These are phyloP conservation scores for Alcedo quadribrachys DNA, from an alignment of 2,797 vertebrate genomes.

Conservation along the genomic window DNA sequence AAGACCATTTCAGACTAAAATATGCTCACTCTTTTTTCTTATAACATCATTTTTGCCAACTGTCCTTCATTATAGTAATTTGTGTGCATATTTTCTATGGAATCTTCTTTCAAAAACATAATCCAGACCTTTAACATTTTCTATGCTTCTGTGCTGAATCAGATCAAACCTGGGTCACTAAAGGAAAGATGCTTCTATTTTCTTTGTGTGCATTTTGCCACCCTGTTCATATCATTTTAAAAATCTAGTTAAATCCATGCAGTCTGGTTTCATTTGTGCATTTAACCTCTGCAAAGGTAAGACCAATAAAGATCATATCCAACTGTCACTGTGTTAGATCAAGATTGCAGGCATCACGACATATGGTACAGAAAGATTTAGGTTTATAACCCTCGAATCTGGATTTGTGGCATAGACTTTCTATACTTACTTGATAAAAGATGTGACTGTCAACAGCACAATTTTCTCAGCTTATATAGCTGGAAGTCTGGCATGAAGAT, in stretches of 20 bases:
- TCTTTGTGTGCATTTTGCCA: constrained; percentile 55
- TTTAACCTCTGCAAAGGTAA: constrained; percentile 72
- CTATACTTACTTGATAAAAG: constrained; percentile 39
- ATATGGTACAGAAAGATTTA: constrained; percentile 38
- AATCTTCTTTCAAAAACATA: constrained; percentile 63
- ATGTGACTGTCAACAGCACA: constrained; percentile 24
- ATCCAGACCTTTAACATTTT: constrained; percentile 57
- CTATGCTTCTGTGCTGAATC: constrained; percentile 69
- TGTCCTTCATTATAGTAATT: constrained; percentile 67
- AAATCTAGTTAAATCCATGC: constrained; percentile 63
- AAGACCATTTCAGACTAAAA: constrained; percentile 45
- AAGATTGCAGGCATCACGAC: constrained; percentile 20
- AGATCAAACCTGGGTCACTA: constrained; percentile 49
- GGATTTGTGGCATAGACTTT: constrained; percentile 42
- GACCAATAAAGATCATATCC: constrained; percentile 63
- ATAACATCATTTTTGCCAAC: constrained; percentile 47
- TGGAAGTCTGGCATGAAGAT: background rate
- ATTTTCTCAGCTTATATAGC: constrained; percentile 50
- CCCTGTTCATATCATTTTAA: constrained; percentile 48
- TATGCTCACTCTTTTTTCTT: constrained; percentile 19
- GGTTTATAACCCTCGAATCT: constrained; percentile 28
- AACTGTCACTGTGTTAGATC: constrained; percentile 75
- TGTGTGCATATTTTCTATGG: constrained; percentile 36
- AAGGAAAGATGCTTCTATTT: constrained; percentile 48
- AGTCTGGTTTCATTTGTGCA: constrained; percentile 68